Conservation (phyloP, 1,140 invertebrate species). For the Cotesia typhae region DNA sequence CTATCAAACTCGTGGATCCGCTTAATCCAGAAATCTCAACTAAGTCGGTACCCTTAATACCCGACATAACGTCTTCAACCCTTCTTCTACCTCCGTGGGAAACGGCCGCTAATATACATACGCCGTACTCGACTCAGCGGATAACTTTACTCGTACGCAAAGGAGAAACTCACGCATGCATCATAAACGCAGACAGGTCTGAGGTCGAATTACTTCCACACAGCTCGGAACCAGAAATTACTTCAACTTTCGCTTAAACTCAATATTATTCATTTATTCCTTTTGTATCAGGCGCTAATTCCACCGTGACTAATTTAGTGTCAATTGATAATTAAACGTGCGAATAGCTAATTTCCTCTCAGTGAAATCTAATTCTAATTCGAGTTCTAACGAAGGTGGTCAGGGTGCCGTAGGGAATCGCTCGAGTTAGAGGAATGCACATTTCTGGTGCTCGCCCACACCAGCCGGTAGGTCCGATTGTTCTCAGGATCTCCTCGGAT, state of each 20-base stretch:
- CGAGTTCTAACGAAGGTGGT: not conserved
- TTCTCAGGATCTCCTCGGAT: slow-evolving; percentile 55
- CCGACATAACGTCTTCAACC: not conserved
- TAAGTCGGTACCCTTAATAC: slow-evolving; percentile 2
- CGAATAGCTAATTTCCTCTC: too few relatives aligned
- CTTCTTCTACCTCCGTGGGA: slow-evolving; percentile 46
- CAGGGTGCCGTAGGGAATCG: slow-evolving; percentile 2
- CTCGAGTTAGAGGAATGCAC: slow-evolving; percentile 51
- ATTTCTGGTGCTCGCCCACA: slow-evolving; percentile 57
- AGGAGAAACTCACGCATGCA: slow-evolving; percentile 31
- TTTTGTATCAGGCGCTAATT: not conserved
- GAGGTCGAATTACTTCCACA: slow-evolving; percentile 3
- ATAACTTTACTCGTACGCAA: slow-evolving; percentile 30
- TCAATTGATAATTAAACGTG: too few relatives aligned
- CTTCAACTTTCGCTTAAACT: slow-evolving; percentile 4
- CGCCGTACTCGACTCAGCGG: not conserved
- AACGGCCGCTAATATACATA: slow-evolving; percentile 38
- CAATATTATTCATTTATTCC: not conserved
- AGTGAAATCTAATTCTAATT: not conserved
- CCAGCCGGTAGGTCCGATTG: slow-evolving; percentile 59
- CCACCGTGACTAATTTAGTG: not conserved
- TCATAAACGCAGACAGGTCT: slow-evolving; percentile 16
- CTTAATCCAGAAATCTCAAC: slow-evolving; percentile 59
- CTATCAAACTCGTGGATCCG: slow-evolving; percentile 59
- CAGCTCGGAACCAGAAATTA: not conserved